Conservation (phyloP, 2,113 vertebrate genomes). For the Arvicanthis niloticus region DNA sequence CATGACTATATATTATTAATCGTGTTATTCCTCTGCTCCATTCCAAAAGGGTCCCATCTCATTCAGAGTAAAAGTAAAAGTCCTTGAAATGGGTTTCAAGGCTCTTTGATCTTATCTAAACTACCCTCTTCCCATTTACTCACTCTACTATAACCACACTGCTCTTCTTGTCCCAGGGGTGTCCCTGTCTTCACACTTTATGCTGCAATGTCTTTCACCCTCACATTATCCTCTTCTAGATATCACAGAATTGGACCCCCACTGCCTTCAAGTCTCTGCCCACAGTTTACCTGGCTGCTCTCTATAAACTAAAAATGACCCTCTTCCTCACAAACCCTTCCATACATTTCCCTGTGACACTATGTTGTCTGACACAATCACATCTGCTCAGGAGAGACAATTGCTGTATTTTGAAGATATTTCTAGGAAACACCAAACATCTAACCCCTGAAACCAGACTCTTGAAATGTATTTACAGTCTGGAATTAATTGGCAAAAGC, state of each 20-base stretch:
- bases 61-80: constrained; percentile 14
- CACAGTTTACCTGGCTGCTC: neutral
- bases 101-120: neutral
- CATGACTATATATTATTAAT: constrained; percentile 19
- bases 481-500: neutral
- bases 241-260: no score
- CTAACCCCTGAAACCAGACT: neutral
- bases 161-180: neutral
- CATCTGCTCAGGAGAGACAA: neutral
- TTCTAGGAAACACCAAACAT: neutral
- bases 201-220: neutral
- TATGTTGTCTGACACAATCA: neutral
- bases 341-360: neutral
- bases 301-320: neutral
- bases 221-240: neutral
- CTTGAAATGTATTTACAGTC: neutral
- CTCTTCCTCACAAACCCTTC: neutral
- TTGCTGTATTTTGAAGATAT: neutral
- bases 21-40: constrained; percentile 27
- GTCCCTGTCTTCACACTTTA: neutral
- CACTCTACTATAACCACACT: no score
- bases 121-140: neutral
- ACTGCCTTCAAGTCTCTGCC: neutral
- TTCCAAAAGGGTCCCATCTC: neutral
- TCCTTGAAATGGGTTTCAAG: neutral